Base-by-base conservation (phyloP, 2,797 vertebrate genomes). In the Pangasius krempfi region DNA sequence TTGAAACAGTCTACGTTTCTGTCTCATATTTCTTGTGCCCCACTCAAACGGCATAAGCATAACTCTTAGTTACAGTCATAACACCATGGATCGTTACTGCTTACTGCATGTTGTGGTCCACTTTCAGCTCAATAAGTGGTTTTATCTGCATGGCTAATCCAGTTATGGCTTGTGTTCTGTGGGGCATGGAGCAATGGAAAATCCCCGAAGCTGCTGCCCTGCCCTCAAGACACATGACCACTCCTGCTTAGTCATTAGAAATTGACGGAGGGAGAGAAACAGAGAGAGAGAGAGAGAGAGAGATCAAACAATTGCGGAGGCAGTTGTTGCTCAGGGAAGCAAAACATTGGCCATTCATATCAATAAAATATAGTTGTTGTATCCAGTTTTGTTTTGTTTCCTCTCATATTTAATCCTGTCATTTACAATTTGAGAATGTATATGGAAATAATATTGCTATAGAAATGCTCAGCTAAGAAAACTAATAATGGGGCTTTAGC, bases 151-250 rank as follows among this genome's bases (percentile, higher is more conserved):
- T 88, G 73, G 75, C 40, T 90, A 75, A 91, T 89, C 70, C 54
- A 62, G 83, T 84, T 83, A 86, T 50, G 44, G 33, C 22, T 86
- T 83, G 83, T 90, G 72, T 86, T 84, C 81, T 83, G 60, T 52
- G 60, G 44, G 20, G 62, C 72, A 73, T 76, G 40, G 37, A 50
- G 70, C 86, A 90, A 86, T 91, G 90, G 91, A 93, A 93, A 93
- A 93, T 88, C 76, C 86, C 87, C 79, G 73, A 87, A 86, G 89
- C 91, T 87, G 88, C 44, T 87, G 68, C 47, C 68, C 33, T 20
- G 68, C 68, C 85, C 56, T 13, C n/a, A 83, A 60, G 88, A 89
- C 87, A 90, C 90, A 90, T 90, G 89, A 60, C 68, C 50, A 37
- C 58, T 33, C 30, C 40, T 85, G 88, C 79, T 91, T 85, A 86